Evolutionary conservation across 2,888 invertebrate genomes (phyloP).

Genomic region (Pseudoips prasinana): DNA sequence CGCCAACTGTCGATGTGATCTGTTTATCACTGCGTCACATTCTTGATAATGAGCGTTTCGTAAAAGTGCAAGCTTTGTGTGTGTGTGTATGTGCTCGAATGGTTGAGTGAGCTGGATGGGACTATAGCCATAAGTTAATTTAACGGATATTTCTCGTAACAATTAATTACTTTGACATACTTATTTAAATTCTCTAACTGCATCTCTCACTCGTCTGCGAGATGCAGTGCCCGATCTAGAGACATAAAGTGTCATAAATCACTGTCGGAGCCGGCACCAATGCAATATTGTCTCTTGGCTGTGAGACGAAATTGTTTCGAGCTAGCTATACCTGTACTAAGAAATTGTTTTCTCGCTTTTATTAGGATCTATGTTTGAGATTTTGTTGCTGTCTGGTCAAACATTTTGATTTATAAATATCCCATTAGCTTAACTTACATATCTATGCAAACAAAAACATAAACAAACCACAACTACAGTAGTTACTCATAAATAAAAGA

Average conservation of each 20-base stretch:
- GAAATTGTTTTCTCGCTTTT: constrained; percentile 18
- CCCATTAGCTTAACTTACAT: constrained; percentile 4
- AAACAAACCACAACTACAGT: constrained; percentile 22
- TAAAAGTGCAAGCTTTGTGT: constrained; percentile 49
- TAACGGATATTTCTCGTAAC: constrained; percentile 27
- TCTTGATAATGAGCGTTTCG: constrained; percentile 40
- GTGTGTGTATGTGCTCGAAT: constrained; percentile 19
- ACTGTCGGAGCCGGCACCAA: constrained; percentile 49
- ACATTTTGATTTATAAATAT: constrained; percentile 4
- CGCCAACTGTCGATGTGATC: constrained; percentile 56
- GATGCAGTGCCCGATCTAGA: constrained; percentile 45
- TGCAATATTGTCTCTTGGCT: constrained; percentile 50
- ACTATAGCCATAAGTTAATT: constrained; percentile 25
- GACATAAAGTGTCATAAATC: constrained; percentile 58
- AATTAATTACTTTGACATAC: constrained; percentile 42
- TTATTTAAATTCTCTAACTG: constrained; percentile 19
- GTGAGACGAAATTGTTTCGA: constrained; percentile 28
- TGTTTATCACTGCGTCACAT: constrained; percentile 52
- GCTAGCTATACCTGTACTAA: constrained; percentile 13
- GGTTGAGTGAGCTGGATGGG: constrained; percentile 19
- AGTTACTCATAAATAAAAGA: background rate
- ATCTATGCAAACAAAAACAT: constrained; percentile 29
- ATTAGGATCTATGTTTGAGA: constrained; percentile 9
- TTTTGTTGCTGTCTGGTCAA: background rate
- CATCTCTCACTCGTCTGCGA: constrained; percentile 44